Base-by-base conservation (phyloP, 2,888 invertebrate species). In the Drosophila subquinaria region DNA sequence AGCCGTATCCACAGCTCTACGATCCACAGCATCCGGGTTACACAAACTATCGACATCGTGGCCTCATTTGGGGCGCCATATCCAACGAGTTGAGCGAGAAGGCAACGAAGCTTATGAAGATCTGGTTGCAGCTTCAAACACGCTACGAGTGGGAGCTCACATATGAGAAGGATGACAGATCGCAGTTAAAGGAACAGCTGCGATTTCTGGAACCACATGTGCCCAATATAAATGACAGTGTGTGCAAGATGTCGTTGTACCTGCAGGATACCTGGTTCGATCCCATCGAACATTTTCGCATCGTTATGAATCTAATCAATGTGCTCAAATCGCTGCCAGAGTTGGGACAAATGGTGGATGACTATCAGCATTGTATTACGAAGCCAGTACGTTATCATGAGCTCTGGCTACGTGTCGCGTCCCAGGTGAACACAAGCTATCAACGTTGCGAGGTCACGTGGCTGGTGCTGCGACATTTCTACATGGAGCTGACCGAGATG, bases 361-460 rank as follows among this genome's bases (percentile, higher is more conserved):
- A 70, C 0, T 48, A 55, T 8, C 4, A 64, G 2, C 8, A 43
- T 0, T 6, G 10, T 4, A 4, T 4, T 1, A 0, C 0, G 0
- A 89, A 81, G 42, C 59, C 60, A 9, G 0, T 0, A n/a, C 53
- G 36, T 4, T 87, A 88, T 47, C 40, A 73, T 1, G 60, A 52
- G 0, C 33, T 75, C 0, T 91, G 91, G 91, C 3, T 4, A 0
- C 68, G 71, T 33, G 69, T 90, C 1, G 66, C 67, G 20, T 27
- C 66, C 11, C 65, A 57, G 36, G 43, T 71, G 3, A 17, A 17
- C 4, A 35, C 30, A 9, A 27, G 74, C 2, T 9, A 77, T 23
- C 78, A 82, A 10, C 77, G 89, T 33, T 92, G 92, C 47, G 92
- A 92, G 66, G 71, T 85, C 15, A 92, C 92, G 0, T 92, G 92